Evolutionary conservation across 2,797 vertebrate species (phyloP).

Genomic region (Ptychobarbus kaznakovi): DNA sequence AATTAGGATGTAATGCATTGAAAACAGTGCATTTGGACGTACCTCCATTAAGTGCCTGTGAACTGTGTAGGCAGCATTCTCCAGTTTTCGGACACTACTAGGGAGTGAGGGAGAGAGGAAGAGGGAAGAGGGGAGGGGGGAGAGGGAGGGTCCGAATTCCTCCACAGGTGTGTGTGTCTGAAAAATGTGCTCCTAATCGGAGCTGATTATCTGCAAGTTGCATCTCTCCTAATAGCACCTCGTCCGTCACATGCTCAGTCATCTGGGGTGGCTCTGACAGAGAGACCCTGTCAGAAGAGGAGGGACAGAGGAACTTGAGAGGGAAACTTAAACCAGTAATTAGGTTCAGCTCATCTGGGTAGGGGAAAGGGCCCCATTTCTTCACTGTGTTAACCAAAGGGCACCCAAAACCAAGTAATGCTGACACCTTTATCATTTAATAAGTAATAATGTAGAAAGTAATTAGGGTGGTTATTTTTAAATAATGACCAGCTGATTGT

Average conservation of each 20-base stretch:
- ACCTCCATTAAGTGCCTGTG: background rate
- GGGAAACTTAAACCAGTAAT: conserved; percentile 66
- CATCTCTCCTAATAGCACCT: conserved; percentile 65
- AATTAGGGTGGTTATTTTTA: background rate
- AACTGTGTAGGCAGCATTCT: conserved; percentile 5
- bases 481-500: background rate
- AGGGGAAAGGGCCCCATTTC: conserved; percentile 58
- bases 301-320: conserved; percentile 49
- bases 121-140: background rate
- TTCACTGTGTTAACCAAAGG: conserved; percentile 65
- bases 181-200: conserved; percentile 60
- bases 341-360: conserved; percentile 61
- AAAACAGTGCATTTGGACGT: background rate
- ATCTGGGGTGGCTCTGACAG: conserved; percentile 58
- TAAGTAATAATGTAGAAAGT: background rate
- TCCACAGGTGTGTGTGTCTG: conserved; percentile 54
- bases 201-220: conserved; percentile 63
- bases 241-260: conserved; percentile 61
- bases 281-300: conserved; percentile 47
- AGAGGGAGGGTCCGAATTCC: conserved; percentile 21
- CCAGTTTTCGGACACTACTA: background rate
- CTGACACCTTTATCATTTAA: background rate
- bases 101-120: background rate
- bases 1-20: background rate
- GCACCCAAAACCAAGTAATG: background rate